Evolutionary conservation across 2,888 invertebrate genomes (phyloP), one percentile per base, ranked within the genome.

Genomic region (Papilio protenor): DNA sequence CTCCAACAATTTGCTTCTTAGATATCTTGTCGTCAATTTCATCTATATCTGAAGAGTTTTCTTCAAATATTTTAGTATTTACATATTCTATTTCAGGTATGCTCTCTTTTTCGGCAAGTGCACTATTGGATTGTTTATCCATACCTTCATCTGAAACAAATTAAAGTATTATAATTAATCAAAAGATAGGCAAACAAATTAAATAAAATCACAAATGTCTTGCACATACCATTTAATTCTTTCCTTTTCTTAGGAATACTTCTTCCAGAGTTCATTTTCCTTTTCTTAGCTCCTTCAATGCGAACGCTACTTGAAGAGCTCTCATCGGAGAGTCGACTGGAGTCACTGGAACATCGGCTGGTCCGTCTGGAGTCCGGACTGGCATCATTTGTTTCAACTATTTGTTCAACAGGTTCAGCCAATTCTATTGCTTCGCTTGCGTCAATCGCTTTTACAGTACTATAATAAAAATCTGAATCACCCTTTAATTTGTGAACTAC

Each of bases 401-500:
- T 47, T 75, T 91, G 89, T 23, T 91, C 91, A 1, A 83, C 71
- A 64, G 85, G 81, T 49, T 90, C 89, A 0, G 90, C 86, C 64
- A 93, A 77, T 79, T 90, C 91, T 72, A 88, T 83, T n/a, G 94
- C 94, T 80, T 94, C 93, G 11, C 84, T 78, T 0, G 93, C 93
- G 81, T 93, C 91, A 14, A 94, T 84, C 40, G 93, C 93, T 83
- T 93, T 94, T 1, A 94, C 89, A n/a, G 94, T 94, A 80, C 92
- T 94, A 78, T 86, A 90, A 82, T 93, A 93, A 81, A 94, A 94
- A 80, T 95, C 95, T 12, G 92, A 92, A 83, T 95, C 95, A 6
- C 94, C 93, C 76, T 95, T 95, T 52, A 96, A 91, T 82, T 96
- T 95, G 85, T 97, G 97, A 0, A 95, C 93, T 80, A 95, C 92